These are phyloP conservation scores for Neoascia interrupta DNA, from an alignment of 2,888 invertebrate genomes.

Conservation along the genomic window DNA sequence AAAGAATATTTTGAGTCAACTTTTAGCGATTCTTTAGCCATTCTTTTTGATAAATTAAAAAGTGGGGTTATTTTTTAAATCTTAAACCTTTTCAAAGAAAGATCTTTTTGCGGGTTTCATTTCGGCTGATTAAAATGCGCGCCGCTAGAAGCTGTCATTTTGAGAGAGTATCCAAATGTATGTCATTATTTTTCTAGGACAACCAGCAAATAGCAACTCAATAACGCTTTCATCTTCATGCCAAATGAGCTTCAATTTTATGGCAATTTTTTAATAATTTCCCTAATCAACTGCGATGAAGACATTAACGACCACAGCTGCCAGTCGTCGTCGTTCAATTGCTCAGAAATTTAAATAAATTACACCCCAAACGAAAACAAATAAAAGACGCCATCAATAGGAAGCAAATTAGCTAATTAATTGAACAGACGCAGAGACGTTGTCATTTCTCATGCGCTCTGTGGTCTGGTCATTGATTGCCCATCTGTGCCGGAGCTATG, in stretches of 20 bases:
- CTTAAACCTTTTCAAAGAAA: too few relatives aligned
- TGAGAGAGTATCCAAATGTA: too few relatives aligned
- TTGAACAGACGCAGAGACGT: constrained; percentile 5
- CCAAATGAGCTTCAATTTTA: constrained; percentile 28
- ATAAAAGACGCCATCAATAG: constrained; percentile 20
- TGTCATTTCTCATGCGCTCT: not conserved
- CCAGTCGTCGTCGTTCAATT: constrained; percentile 46
- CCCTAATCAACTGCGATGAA: constrained; percentile 21
- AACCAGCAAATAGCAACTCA: too few relatives aligned
- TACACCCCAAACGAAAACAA: constrained; percentile 25
- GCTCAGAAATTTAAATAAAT: constrained; percentile 52
- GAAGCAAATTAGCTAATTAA: constrained; percentile 42
- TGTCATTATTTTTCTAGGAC: too few relatives aligned
- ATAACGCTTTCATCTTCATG: too few relatives aligned
- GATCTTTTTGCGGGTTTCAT: too few relatives aligned
- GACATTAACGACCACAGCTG: constrained; percentile 24
- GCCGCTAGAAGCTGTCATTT: too few relatives aligned
- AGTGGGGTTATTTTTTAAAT: too few relatives aligned
- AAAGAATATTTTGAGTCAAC: too few relatives aligned
- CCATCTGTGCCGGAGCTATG: constrained; percentile 23
- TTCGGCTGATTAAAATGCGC: too few relatives aligned
- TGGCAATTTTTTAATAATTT: constrained; percentile 1
- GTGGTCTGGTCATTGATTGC: constrained; percentile 12
- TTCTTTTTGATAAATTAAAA: too few relatives aligned
- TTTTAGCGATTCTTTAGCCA: too few relatives aligned